These are phyloP conservation scores for Odontophorus gujanensis DNA, from an alignment of 2,113 vertebrate genomes.

Conservation along the genomic window DNA sequence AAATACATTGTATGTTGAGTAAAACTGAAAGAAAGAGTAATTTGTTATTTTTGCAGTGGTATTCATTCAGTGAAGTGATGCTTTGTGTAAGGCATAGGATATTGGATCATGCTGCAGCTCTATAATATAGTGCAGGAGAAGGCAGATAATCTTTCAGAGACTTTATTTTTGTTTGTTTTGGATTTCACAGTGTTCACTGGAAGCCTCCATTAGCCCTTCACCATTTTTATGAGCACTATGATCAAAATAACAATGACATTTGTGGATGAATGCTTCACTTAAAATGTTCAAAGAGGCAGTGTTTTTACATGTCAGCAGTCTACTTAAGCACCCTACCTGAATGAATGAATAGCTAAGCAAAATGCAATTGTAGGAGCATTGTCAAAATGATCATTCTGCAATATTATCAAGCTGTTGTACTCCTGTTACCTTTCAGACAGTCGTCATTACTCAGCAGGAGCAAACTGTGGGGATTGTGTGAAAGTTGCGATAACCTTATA, in stretches of 20 bases:
- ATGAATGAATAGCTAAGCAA: conserved; percentile 70
- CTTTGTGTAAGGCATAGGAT: conserved; percentile 44
- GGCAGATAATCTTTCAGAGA: conserved; percentile 30
- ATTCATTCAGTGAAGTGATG: conserved; percentile 37
- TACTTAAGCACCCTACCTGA: conserved; percentile 67
- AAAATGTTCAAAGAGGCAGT: conserved; percentile 40
- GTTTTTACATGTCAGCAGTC: conserved; percentile 52
- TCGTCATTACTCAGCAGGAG: conserved; percentile 62
- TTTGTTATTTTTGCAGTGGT: conserved; percentile 44
- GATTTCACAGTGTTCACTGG: conserved; percentile 41
- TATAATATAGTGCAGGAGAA: background rate
- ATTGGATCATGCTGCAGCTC: background rate
- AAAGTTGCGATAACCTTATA: conserved; percentile 36
- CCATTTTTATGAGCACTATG: conserved; percentile 26
- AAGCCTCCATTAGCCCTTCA: conserved; percentile 38
- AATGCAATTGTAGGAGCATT: conserved; percentile 49
- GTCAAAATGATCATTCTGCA: conserved; percentile 36
- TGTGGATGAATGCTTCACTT: conserved; percentile 53
- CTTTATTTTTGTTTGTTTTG: conserved; percentile 48
- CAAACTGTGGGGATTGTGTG: conserved; percentile 2
- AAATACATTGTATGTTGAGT: background rate
- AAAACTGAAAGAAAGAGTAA: conserved; percentile 45
- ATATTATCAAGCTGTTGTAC: conserved; percentile 54
- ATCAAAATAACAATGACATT: conserved; percentile 60
- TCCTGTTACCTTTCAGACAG: conserved; percentile 59